Conservation (phyloP, 2,888 invertebrate genomes). For the Eledone cirrhosa region DNA sequence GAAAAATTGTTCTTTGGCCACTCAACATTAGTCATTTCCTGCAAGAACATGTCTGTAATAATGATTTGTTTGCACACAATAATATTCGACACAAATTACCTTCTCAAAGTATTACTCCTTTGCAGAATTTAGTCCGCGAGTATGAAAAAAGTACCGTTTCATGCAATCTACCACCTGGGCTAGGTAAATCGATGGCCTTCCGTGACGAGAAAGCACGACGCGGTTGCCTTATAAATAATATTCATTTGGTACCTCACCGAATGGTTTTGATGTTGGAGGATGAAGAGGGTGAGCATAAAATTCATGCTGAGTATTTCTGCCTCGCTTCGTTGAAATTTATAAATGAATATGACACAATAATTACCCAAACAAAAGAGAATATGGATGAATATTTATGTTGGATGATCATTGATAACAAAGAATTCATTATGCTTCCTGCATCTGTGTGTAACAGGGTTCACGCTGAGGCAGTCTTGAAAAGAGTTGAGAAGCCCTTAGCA, state of each 20-base stretch:
- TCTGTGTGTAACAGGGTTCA: slow-evolving; percentile 30
- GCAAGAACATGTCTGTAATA: slow-evolving; percentile 45
- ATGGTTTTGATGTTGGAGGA: slow-evolving; percentile 33
- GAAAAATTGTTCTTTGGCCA: slow-evolving; percentile 52
- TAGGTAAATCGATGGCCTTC: slow-evolving; percentile 41
- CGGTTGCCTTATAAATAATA: slow-evolving; percentile 45
- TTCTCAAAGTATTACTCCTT: slow-evolving; percentile 33
- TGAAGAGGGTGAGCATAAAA: slow-evolving; percentile 29
- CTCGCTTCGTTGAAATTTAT: slow-evolving; percentile 45
- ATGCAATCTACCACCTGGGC: slow-evolving; percentile 37
- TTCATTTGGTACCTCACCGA: slow-evolving; percentile 33
- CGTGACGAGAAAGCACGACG: slow-evolving; percentile 41
- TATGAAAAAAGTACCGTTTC: slow-evolving; percentile 32
- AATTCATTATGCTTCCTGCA: slow-evolving; percentile 37
- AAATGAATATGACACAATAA: slow-evolving; percentile 45
- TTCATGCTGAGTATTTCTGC: slow-evolving; percentile 42
- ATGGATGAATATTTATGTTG: slow-evolving; percentile 47
- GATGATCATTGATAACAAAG: slow-evolving; percentile 44
- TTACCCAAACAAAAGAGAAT: slow-evolving; percentile 42
- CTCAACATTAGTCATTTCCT: slow-evolving; percentile 39
- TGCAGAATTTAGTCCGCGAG: slow-evolving; percentile 35
- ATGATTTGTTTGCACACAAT: slow-evolving; percentile 40
- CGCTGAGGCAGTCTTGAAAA: slow-evolving; percentile 23
- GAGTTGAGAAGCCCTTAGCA: neutral
- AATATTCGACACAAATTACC: slow-evolving; percentile 35